Base-by-base conservation (phyloP, 2,888 invertebrate species). In the Entomobrya proxima region DNA sequence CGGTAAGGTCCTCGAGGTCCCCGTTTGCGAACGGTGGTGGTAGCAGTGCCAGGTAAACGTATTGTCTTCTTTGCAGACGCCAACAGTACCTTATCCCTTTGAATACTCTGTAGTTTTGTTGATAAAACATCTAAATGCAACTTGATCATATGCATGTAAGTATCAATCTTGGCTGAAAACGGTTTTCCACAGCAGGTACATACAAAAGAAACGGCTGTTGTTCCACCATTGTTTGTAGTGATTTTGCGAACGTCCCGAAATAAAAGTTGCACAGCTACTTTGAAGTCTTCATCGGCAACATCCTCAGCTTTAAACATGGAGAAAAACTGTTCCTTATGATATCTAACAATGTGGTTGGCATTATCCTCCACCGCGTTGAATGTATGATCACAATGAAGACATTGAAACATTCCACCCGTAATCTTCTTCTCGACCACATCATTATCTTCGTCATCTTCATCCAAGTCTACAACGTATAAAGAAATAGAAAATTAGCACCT, bases 201-300 rank as follows among this genome's bases (percentile, higher is more conserved):
- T 5, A 69, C 69, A 27, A 15, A 69, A 5, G 69, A 44, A 6
- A 27, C 69, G 40, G 40, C 44, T 18, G 69, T 21, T 44, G 24
- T 24, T 15, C 3, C 32, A 35, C 61, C 61, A 61, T 11, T n/a
- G 35, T 61, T 61, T 21, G 69, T n/a, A 5, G 69, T 69, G 27
- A 69, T 69, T 40, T 69, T 24, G 24, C 44, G 40, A 27, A 69
- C 69, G 44, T 69, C 69, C 44, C 44, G 40, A n/a, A 69, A 69
- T 13, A 69, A 44, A 40, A 69, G 69, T 11, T 40, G 40, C 13
- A 69, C 69, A 13, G 69, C 69, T 13, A 44, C 13, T 69, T 69
- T 69, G 15, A 69, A 69, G 15, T 69, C 69, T 2, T 44, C 69
- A 2, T 40, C 69, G 3, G 69, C 40, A 24, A 44, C 9, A 6